A percentile compares a stretch with the other conserved stretches of the same genome.
These are phyloP conservation scores for Pandemis cinnamomeana DNA, from an alignment of 2,888 invertebrate species.

Conservation along the genomic window DNA sequence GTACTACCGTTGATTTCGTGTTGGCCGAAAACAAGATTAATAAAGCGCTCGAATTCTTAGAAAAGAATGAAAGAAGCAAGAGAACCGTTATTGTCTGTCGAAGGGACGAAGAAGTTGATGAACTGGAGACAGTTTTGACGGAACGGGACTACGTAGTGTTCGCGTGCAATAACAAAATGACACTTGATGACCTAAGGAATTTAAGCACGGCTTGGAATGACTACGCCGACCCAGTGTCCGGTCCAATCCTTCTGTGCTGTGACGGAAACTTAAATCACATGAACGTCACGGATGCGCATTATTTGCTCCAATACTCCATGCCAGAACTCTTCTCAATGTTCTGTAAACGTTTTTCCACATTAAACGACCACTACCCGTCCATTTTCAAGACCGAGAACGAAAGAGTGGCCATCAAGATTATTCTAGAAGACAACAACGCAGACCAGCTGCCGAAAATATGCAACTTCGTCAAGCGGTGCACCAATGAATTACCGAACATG, in stretches of 20 bases:
- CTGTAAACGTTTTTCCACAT: conserved; percentile 87
- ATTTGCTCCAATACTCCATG: conserved; percentile 89
- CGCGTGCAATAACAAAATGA: conserved; percentile 66
- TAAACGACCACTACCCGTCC: conserved; percentile 85
- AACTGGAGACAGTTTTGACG: conserved; percentile 59
- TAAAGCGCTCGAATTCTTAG: conserved; percentile 77
- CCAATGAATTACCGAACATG: conserved; percentile 63
- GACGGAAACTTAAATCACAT: conserved; percentile 87
- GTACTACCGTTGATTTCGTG: conserved; percentile 67
- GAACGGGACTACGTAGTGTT: conserved; percentile 59
- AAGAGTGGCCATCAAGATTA: conserved; percentile 75
- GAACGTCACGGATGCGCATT: conserved; percentile 86
- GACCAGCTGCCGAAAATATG: conserved; percentile 86
- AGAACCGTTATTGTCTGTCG: conserved; percentile 87
- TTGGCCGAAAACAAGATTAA: conserved; percentile 72
- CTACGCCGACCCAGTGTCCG: conserved; percentile 68
- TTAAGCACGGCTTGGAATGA: conserved; percentile 69
- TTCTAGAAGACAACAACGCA: conserved; percentile 85
- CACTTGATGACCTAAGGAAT: conserved; percentile 69
- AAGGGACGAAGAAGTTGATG: conserved; percentile 81
- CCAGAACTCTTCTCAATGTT: conserved; percentile 87
- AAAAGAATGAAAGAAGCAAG: conserved; percentile 68
- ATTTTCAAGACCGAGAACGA: conserved; percentile 60
- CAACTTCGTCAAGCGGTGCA: conserved; percentile 82
- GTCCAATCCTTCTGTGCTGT: conserved; percentile 87